Base-by-base conservation (phyloP, 2,888 invertebrate species). In the Tupiocoris notatus region DNA sequence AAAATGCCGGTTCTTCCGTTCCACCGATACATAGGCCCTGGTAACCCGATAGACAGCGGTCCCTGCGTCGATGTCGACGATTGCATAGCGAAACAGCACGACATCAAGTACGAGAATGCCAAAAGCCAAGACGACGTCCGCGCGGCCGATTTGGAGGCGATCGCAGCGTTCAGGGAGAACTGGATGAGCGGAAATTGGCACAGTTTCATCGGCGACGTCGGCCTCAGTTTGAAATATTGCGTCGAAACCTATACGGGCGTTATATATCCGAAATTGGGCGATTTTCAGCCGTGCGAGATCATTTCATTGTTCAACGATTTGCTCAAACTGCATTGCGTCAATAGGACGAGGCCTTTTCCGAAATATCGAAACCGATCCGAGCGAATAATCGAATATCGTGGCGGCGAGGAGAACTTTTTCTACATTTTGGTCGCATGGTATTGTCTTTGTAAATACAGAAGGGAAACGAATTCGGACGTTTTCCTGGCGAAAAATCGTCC, bases 1-100 rank as follows among this genome's bases (percentile, higher is more conserved):
- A 58, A 21, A n/a, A 78, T 78, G 78, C 78, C 78, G 9, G 78
- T 78, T 18, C 58, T 78, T 16, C 78, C 78, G 17, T 78, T 78
- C 39, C 79, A 79, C 64, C 65, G 67, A 12, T 79, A 79, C 66
- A 71, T 79, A 61, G 79, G 79, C 17, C 79, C 77, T 0, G 77
- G 79, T 0, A 79, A 79, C 39, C 39, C 39, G n/a, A 18, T 74
- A 7, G 68, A 76, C 25, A 78, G 73, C 39, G 79, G 79, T 3
- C 66, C 73, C 1, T 77, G 77, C 20, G 79, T 79, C 6, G 79
- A 79, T 18, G 71, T 62, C 9, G 79, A 79, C 66, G 77, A 79
- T 24, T 74, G 75, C 23, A 79, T 79, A 22, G 79, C 79, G 16
- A 22, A 17, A 25, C 21, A 75, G 16, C 79, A 79, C 66, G 79